A percentile compares a stretch with the other conserved stretches of the same genome.
Evolutionary conservation across 1,140 invertebrate species (phyloP).

Genomic region (Anoplophora glabripennis): DNA sequence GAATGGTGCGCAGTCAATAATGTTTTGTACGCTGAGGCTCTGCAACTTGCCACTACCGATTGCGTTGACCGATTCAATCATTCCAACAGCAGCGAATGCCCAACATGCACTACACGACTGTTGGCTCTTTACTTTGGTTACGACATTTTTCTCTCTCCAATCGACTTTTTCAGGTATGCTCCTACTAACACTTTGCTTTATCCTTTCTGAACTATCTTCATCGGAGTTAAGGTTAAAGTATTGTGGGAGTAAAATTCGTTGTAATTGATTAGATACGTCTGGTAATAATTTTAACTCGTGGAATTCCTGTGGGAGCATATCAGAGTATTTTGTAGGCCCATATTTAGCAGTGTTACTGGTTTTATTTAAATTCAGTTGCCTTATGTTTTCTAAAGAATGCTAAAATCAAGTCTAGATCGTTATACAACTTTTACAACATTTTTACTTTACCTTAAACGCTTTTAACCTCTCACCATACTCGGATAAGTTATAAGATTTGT

Average conservation of each 20-base stretch:
- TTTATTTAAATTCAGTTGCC: slow-evolving; percentile 59
- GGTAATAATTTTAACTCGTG: slow-evolving; percentile 51
- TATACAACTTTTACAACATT: background rate
- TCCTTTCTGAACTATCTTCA: slow-evolving; percentile 1
- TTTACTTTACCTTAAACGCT: slow-evolving; percentile 62
- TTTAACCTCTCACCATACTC: slow-evolving; percentile 60
- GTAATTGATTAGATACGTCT: slow-evolving; percentile 9
- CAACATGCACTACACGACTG: slow-evolving; percentile 81
- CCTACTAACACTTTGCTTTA: background rate
- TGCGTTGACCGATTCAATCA: slow-evolving; percentile 74
- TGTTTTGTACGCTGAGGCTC: slow-evolving; percentile 75
- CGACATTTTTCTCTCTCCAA: slow-evolving; percentile 63
- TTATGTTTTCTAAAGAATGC: slow-evolving; percentile 49
- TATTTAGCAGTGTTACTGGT: slow-evolving; percentile 60
- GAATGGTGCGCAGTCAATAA: slow-evolving; percentile 78
- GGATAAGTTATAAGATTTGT: slow-evolving; percentile 64
- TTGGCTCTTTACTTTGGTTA: slow-evolving; percentile 71
- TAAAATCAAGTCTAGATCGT: slow-evolving; percentile 27
- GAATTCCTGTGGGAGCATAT: slow-evolving; percentile 72
- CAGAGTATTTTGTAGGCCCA: slow-evolving; percentile 72
- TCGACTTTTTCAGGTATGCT: slow-evolving; percentile 39
- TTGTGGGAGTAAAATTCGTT: slow-evolving; percentile 2
- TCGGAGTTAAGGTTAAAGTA: background rate
- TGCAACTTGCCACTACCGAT: slow-evolving; percentile 62
- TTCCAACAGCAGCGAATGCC: slow-evolving; percentile 79